Percentiles rank a stretch among this genome's conserved stretches.
phyloP scores from a whole-genome alignment of 2,888 invertebrate genomes.

The Amphipyra berbera region DNA sequence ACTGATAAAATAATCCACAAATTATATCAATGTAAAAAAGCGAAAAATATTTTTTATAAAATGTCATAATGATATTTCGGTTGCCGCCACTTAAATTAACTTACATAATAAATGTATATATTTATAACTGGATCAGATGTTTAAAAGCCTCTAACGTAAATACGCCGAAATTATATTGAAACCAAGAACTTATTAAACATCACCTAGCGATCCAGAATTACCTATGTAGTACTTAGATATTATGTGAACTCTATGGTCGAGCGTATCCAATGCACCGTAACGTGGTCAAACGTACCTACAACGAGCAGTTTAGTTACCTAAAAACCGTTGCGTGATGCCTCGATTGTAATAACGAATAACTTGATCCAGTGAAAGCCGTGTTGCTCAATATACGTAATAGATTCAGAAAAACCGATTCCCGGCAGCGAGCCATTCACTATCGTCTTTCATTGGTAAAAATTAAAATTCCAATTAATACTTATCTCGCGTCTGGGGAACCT shows the following conservation, averaged over 20 bases:
- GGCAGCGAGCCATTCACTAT: slow-evolving; percentile 63
- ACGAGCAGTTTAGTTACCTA: slow-evolving; percentile 76
- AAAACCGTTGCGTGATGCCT: slow-evolving; percentile 81
- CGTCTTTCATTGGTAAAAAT: slow-evolving; percentile 82
- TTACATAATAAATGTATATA: no score
- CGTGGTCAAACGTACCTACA: slow-evolving; percentile 68
- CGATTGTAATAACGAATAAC: slow-evolving; percentile 80
- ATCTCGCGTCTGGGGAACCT: slow-evolving; percentile 78
- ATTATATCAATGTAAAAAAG: no score
- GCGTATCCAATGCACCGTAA: slow-evolving; percentile 49
- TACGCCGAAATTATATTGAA: neutral
- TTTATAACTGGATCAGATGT: no score
- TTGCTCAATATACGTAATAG: slow-evolving; percentile 82
- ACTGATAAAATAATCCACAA: no score
- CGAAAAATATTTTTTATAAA: no score
- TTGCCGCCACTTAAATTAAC: no score
- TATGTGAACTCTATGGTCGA: slow-evolving; percentile 31
- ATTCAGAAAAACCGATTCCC: slow-evolving; percentile 70
- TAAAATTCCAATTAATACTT: slow-evolving; percentile 84
- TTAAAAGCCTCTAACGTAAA: no score
- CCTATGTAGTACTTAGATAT: neutral
- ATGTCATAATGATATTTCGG: no score
- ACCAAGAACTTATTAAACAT: neutral
- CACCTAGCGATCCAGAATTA: neutral
- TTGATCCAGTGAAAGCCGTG: slow-evolving; percentile 82